Conservation (phyloP, 1,140 invertebrate species). For the Phortica variegata region DNA sequence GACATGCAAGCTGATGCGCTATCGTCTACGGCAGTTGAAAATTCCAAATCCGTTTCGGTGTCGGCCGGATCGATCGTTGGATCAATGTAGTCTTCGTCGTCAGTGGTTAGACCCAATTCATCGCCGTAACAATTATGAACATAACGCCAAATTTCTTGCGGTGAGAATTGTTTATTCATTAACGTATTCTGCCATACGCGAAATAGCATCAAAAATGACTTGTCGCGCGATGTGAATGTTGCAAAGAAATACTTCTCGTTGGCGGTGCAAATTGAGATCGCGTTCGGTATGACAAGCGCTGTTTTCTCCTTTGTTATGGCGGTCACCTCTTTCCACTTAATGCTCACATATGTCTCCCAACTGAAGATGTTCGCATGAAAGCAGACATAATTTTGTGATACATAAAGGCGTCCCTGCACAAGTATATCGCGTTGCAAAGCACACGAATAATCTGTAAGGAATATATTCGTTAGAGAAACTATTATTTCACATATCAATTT, state of each 20-base stretch:
- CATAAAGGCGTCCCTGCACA: slow-evolving; percentile 87
- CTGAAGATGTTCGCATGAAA: slow-evolving; percentile 95
- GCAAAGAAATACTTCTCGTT: slow-evolving; percentile 90
- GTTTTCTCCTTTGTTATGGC: slow-evolving; percentile 90
- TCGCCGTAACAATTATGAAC: slow-evolving; percentile 86
- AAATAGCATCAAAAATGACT: slow-evolving; percentile 92
- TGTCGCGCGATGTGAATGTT: slow-evolving; percentile 88
- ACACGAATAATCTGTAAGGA: slow-evolving; percentile 85
- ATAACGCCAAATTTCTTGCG: slow-evolving; percentile 88
- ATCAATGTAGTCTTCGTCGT: slow-evolving; percentile 85
- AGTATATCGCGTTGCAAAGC: slow-evolving; percentile 93
- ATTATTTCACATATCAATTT: not conserved
- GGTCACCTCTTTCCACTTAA: slow-evolving; percentile 86
- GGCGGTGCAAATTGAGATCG: slow-evolving; percentile 82
- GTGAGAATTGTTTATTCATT: slow-evolving; percentile 83
- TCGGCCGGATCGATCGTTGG: slow-evolving; percentile 32
- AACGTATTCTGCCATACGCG: slow-evolving; percentile 94
- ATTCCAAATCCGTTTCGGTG: slow-evolving; percentile 40
- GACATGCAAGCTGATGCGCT: not conserved
- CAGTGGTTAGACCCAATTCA: slow-evolving; percentile 87
- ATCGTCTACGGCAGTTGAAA: slow-evolving; percentile 42
- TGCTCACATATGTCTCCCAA: slow-evolving; percentile 82
- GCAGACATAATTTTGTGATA: slow-evolving; percentile 90
- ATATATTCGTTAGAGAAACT: slow-evolving; percentile 2
- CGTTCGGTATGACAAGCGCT: slow-evolving; percentile 92